These are phyloP conservation scores for Rhinichthys osculus DNA, from an alignment of 2,797 vertebrate species.

Conservation along the genomic window DNA sequence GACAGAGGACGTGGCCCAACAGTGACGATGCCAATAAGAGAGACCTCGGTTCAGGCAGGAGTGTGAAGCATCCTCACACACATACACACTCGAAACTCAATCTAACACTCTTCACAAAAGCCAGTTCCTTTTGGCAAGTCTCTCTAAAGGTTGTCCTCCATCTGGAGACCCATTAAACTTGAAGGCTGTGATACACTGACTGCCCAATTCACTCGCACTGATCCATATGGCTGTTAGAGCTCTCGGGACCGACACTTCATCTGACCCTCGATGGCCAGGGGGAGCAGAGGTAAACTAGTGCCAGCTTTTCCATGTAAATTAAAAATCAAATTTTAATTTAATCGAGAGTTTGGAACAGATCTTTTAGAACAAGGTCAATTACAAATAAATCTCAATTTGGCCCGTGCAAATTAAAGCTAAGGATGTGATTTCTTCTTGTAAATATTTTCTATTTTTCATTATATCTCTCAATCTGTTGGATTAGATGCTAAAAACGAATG, in stretches of 20 bases:
- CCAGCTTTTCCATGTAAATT: constrained; percentile 3
- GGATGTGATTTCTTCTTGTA: neutral
- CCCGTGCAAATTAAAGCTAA: neutral
- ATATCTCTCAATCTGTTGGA: neutral
- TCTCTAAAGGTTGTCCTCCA: constrained; percentile 44
- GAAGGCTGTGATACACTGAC: constrained; percentile 29
- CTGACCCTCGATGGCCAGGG: constrained; percentile 65
- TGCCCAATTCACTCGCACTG: constrained; percentile 8
- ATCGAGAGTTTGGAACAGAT: neutral
- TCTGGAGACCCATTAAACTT: constrained; percentile 47
- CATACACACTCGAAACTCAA: constrained; percentile 32
- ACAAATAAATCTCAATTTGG: neutral
- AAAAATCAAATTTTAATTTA: constrained; percentile 9
- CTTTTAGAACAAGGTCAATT: neutral
- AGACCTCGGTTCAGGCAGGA: constrained; percentile 59
- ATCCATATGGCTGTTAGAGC: constrained; percentile 52
- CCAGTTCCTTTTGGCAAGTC: constrained; percentile 40
- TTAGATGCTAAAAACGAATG: neutral
- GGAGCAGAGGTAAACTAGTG: constrained; percentile 58
- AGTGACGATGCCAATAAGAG: constrained; percentile 68
- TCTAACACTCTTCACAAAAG: constrained; percentile 26
- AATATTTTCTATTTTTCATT: neutral
- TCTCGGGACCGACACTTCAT: constrained; percentile 56
- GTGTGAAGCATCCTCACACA: constrained; percentile 28
- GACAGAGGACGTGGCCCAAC: constrained; percentile 81